These are phyloP conservation scores for Zonotrichia albicollis DNA, from an alignment of 2,797 vertebrate genomes.

Conservation along the genomic window DNA sequence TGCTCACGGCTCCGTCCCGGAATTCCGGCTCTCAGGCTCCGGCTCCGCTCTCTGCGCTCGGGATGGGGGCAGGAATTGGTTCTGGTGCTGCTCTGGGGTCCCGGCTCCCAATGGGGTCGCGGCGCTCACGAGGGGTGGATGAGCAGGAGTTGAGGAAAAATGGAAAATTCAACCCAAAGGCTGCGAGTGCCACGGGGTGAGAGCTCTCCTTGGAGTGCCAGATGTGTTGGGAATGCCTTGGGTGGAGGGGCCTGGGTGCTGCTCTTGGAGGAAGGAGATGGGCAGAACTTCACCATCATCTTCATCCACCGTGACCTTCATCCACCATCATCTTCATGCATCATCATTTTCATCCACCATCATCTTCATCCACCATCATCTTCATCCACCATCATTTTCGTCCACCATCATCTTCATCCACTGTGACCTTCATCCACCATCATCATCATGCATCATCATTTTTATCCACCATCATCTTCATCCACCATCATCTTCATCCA, in stretches of 20 bases:
- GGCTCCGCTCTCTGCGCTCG: rapidly evolving
- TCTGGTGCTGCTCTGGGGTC: rapidly evolving
- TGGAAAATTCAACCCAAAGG: rapidly evolving
- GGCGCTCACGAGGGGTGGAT: not conserved
- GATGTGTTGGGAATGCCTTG: rapidly evolving
- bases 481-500: not conserved
- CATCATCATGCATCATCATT: rapidly evolving
- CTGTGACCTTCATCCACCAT: too few species aligned
- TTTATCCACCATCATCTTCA: not conserved
- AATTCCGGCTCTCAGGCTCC: not conserved
- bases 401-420: rapidly evolving
- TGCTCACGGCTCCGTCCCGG: rapidly evolving
- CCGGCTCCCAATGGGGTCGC: rapidly evolving
- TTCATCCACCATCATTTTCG: rapidly evolving
- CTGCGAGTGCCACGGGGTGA: rapidly evolving
- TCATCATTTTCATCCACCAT: not conserved
- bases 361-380: not conserved
- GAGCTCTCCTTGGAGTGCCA: rapidly evolving
- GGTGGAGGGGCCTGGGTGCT: not conserved
- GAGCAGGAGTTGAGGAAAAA: not conserved
- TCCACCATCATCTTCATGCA: not conserved
- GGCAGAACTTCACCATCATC: not conserved
- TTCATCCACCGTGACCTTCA: not conserved
- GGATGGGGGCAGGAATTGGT: not conserved
- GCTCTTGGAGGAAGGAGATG: not conserved